A percentile compares a stretch with the other conserved stretches of the same genome.
phyloP scores from a whole-genome alignment of 2,888 invertebrate species.

The Andrena flavipes region DNA sequence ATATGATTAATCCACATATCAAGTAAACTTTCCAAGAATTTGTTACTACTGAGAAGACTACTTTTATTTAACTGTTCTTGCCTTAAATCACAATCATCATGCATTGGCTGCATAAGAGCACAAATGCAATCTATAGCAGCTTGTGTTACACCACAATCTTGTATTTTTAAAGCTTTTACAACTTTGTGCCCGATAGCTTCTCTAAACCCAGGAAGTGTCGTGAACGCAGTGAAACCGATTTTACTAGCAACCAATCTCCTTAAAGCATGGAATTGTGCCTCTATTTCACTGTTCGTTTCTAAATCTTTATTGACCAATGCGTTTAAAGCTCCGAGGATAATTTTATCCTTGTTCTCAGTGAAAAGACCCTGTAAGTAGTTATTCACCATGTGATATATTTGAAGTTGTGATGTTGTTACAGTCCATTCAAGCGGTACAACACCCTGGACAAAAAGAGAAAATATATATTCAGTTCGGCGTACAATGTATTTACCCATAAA shows the following conservation, averaged over 20 bases:
- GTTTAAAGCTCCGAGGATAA: constrained; percentile 96
- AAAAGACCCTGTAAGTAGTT: constrained; percentile 93
- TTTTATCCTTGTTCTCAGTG: constrained; percentile 98
- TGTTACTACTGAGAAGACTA: constrained; percentile 95
- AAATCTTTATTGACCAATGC: constrained; percentile 91
- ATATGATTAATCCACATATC: constrained; percentile 98
- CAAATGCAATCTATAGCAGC: constrained; percentile 99
- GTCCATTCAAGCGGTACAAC: constrained; percentile 82
- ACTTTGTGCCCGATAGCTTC: constrained; percentile 98
- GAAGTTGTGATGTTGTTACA: constrained; percentile 80
- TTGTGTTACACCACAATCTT: constrained; percentile 96
- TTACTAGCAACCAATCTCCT: constrained; percentile 97
- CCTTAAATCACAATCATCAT: constrained; percentile 97
- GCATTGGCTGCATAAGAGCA: constrained; percentile 99
- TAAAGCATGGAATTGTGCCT: constrained; percentile 98
- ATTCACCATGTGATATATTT: constrained; percentile 77
- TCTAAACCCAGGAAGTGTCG: constrained; percentile 94
- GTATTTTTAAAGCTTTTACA: constrained; percentile 94
- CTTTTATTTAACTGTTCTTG: constrained; percentile 99
- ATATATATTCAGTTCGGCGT: constrained; percentile 39
- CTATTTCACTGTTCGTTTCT: constrained; percentile 90
- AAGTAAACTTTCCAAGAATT: constrained; percentile 96
- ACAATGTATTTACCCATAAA: constrained; percentile 13
- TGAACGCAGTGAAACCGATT: constrained; percentile 98
- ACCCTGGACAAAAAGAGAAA: constrained; percentile 78